phyloP scores from a whole-genome alignment of 2,888 invertebrate species.

The Hybos culiciformis region DNA sequence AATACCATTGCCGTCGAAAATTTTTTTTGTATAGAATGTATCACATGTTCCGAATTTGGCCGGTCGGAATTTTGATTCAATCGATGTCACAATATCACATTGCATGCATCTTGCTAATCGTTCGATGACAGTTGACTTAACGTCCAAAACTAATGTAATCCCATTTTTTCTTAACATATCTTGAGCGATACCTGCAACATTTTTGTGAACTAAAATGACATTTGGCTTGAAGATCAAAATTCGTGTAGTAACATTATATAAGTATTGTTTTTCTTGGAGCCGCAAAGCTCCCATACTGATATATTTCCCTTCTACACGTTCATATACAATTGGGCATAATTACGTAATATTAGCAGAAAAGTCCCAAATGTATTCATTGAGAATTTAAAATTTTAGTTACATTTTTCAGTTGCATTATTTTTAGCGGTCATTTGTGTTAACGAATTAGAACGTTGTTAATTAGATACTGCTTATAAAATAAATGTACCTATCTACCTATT shows the following conservation, averaged over 20 bases:
- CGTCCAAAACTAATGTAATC: constrained; percentile 78
- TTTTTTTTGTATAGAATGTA: constrained; percentile 58
- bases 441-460: too few relatives aligned
- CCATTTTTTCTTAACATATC: constrained; percentile 65
- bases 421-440: too few relatives aligned
- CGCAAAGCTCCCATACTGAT: constrained; percentile 88
- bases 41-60: constrained; percentile 75
- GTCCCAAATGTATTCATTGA: too few relatives aligned
- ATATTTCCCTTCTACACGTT: constrained; percentile 83
- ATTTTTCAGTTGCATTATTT: too few relatives aligned
- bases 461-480: too few relatives aligned
- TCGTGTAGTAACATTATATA: constrained; percentile 71
- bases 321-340: constrained; percentile 89
- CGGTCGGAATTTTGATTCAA: constrained; percentile 73
- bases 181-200: constrained; percentile 75
- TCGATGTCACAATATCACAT: constrained; percentile 72
- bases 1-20: constrained; percentile 33
- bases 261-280: constrained; percentile 81
- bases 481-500: too few relatives aligned
- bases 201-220: constrained; percentile 79
- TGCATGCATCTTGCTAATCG: constrained; percentile 63
- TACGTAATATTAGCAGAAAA: too few relatives aligned
- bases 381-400: too few relatives aligned
- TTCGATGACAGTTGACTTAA: constrained; percentile 69
- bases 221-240: constrained; percentile 73